Evolutionary conservation across 2,888 invertebrate species (phyloP).

Genomic region (Rotaria socialis): DNA sequence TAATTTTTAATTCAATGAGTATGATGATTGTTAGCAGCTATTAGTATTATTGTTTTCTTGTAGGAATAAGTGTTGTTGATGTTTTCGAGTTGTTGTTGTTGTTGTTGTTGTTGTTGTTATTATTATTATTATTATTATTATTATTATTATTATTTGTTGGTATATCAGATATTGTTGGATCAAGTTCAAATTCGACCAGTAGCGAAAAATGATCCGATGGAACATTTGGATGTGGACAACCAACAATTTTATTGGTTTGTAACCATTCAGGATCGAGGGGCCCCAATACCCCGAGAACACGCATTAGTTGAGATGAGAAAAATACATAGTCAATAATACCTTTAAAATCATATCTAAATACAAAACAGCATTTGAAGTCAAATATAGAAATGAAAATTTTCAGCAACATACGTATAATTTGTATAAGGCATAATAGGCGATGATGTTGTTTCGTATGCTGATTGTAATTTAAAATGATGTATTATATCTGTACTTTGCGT

Average conservation of each 20-base stretch:
- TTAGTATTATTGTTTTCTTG: background rate
- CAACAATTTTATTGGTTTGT: constrained; percentile 43
- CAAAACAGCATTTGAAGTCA: background rate
- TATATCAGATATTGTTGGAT: background rate
- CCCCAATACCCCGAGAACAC: constrained; percentile 85
- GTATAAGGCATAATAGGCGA: constrained; percentile 77
- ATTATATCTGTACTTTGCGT: constrained; percentile 64
- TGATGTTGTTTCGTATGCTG: constrained; percentile 81
- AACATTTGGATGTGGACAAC: constrained; percentile 82
- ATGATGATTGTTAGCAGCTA: background rate
- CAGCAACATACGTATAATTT: constrained; percentile 77
- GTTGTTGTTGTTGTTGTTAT: background rate
- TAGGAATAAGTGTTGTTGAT: background rate
- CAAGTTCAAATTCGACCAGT: constrained; percentile 56
- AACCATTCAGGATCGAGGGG: constrained; percentile 84
- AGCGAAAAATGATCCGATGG: constrained; percentile 68
- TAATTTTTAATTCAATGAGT: background rate
- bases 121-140: background rate
- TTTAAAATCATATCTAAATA: constrained; percentile 87
- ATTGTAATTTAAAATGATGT: constrained; percentile 89
- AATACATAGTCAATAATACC: constrained; percentile 99
- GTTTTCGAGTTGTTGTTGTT: background rate
- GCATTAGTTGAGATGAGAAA: constrained; percentile 90
- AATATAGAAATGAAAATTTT: background rate
- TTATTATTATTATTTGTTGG: background rate